Evolutionary conservation across 2,113 vertebrate genomes (phyloP), one percentile per base, ranked within the genome.

Genomic region (Galbula dea): DNA sequence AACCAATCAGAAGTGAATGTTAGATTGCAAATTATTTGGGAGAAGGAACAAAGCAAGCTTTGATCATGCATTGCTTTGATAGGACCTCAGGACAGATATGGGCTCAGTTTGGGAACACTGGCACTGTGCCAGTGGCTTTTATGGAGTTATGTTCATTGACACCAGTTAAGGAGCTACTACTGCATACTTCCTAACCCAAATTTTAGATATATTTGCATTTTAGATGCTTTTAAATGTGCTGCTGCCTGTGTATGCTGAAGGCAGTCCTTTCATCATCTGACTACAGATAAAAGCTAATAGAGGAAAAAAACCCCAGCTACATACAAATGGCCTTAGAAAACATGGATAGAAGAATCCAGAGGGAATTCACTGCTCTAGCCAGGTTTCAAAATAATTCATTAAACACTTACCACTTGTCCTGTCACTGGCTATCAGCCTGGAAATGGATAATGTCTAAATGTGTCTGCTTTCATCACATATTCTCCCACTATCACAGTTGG

Each of bases 351-450:
- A 95, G 73, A 86, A 76, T 83, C 89, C 7, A 8, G 72, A 14
- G 26, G 51, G 61, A 86, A 89, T 93, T 80, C 72, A 88, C 72
- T 84, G 63, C 49, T 77, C 45, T 73, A 82, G 36, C 24, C 49
- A 77, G 45, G 67, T 80, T 95, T 96, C 74, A 89, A 93, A 96
- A 93, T 91, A 95, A 92, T 94, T 94, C 59, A 94, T 95, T 96
- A 93, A 96, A 89, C 55, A 92, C n/a, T 71, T 80, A 87, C 82
- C 80, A 85, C 86, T 95, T 96, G 71, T 89, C 62, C 79, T 95
- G 90, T 93, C 92, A 90, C 81, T 88, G 76, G 77, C 65, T 92
- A 90, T 93, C 88, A 88, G 63, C 72, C 85, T 90, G 72, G 67
- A 89, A 95, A 93, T n/a, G 49, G 94, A 90, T 95, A 93, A 95